Evolutionary conservation across 1,140 invertebrate species (phyloP).

Genomic region (Diploscapter pachys): DNA sequence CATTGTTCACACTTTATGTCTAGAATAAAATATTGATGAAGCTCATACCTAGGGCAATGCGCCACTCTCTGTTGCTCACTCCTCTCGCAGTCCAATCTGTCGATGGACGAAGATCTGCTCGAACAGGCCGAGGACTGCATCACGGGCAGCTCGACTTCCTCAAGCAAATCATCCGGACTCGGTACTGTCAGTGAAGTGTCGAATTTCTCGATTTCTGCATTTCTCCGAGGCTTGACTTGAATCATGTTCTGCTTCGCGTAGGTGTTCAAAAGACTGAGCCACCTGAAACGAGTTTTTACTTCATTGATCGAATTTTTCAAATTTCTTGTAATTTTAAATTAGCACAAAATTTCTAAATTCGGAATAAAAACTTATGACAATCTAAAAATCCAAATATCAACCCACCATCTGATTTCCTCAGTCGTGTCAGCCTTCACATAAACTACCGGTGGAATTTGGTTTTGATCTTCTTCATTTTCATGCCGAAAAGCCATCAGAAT

Average conservation of each 20-base stretch:
- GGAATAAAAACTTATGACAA: too few species aligned
- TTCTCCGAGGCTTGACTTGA: slow-evolving; percentile 38
- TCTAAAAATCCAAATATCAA: not conserved
- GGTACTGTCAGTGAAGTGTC: not conserved
- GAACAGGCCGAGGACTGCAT: too few species aligned
- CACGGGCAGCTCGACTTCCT: not conserved
- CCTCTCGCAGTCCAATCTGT: too few species aligned
- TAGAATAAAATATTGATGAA: too few species aligned
- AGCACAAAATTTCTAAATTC: too few species aligned
- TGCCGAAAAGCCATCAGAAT: slow-evolving; percentile 31
- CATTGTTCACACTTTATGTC: too few species aligned
- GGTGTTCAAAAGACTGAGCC: slow-evolving; percentile 61
- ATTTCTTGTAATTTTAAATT: not conserved
- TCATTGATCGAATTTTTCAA: not conserved
- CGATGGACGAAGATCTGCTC: too few species aligned
- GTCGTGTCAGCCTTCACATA: slow-evolving; percentile 57
- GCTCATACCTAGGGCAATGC: too few species aligned
- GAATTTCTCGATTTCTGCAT: slow-evolving; percentile 12
- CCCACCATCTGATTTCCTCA: slow-evolving; percentile 55
- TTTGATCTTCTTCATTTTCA: slow-evolving; percentile 28
- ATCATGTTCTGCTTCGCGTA: slow-evolving; percentile 57
- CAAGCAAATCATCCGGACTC: not conserved
- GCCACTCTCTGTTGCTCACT: too few species aligned
- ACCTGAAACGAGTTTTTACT: slow-evolving; percentile 53
- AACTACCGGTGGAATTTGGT: slow-evolving; percentile 40